Evolutionary conservation across 2,888 invertebrate species (phyloP), one percentile per base, ranked within the genome.

Genomic region (Lasioglossum calceatum): DNA sequence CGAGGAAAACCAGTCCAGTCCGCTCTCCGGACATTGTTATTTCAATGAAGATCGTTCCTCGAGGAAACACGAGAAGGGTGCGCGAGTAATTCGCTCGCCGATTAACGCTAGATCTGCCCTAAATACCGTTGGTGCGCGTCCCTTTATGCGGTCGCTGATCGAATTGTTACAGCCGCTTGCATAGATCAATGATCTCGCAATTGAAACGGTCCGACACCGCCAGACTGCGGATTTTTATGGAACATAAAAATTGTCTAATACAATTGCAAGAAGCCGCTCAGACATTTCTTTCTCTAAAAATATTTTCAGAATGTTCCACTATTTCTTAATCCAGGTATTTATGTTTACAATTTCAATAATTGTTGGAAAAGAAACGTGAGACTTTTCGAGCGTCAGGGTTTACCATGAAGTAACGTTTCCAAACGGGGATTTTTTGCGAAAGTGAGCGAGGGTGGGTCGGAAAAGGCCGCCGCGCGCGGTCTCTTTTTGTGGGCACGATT

Each of bases 31-130:
- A 70, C 74, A 82, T 86, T 81, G 82, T 80, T 61, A 80, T 72
- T 75, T 75, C 74, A 50, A 82, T 58, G 82, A 82, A 44, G 80
- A 86, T 80, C 79, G 67, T 77, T 73, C 50, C 27, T 32, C 7
- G 32, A 64, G 42, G 73, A 61, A 82, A 86, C 61, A 44, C 39
- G 81, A 79, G 85, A 77, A 81, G 81, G 86, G 81, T 76, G 74
- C 76, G 27, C 54, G 32, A 36, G 76, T 36, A 64, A 23, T 14
- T 27, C 16, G 61, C 47, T 58, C 61, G 27, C 71, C 54, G 61
- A 67, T 84, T 73, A 47, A 80, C 54, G 54, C 54, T n/a, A n/a
- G 0, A n/a, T 54, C 54, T n/a, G 54, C 10, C 10, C 54, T 54
- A n/a, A 54, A 54, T n/a, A 23, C 54, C 54, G 54, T 54, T 54